Conservation (phyloP, 2,888 invertebrate species). For the Orchesellides sinensis region DNA sequence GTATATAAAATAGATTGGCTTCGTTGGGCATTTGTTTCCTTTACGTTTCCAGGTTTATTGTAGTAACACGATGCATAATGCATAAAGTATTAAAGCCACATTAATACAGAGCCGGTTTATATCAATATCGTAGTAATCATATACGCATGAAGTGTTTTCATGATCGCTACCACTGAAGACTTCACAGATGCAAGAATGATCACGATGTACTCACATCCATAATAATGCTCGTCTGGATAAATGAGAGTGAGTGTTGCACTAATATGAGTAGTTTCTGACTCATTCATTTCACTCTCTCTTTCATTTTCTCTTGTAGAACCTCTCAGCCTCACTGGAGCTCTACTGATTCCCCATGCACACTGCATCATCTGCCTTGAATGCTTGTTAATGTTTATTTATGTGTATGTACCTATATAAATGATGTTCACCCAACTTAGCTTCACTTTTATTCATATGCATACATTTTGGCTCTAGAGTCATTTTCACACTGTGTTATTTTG, state of each 20-base stretch:
- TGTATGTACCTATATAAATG: neutral
- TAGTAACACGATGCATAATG: too few relatives aligned
- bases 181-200: neutral
- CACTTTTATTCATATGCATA: neutral
- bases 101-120: too few relatives aligned
- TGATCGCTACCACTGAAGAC: too few relatives aligned
- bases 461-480: neutral
- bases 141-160: too few relatives aligned
- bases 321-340: constrained; percentile 7
- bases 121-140: too few relatives aligned
- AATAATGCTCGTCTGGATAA: neutral
- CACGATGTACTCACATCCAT: neutral
- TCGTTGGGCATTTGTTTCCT: too few relatives aligned
- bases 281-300: neutral
- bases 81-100: too few relatives aligned
- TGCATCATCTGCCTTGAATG: neutral
- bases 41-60: too few relatives aligned
- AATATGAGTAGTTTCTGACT: neutral
- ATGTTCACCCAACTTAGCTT: neutral
- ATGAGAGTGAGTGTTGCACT: neutral
- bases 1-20: too few relatives aligned
- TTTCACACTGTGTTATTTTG: neutral
- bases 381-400: too few relatives aligned
- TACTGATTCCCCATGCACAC: constrained; percentile 15
- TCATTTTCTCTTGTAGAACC: neutral